A percentile compares a stretch with the other conserved stretches of the same genome.
Conservation (phyloP, 2,888 invertebrate species). For the Sinopyrophorus schimmeli region DNA sequence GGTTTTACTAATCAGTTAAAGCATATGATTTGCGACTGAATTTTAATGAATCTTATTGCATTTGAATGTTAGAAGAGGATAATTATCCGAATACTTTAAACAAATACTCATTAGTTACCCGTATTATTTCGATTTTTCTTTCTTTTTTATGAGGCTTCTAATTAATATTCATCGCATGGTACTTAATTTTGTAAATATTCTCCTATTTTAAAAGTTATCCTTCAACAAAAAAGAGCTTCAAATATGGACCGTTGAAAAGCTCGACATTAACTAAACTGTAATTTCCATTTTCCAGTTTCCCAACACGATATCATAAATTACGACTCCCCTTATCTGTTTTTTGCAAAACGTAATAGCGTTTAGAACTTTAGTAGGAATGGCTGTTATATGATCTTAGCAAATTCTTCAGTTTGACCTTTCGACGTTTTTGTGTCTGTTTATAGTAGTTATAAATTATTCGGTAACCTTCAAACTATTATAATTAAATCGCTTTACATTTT, state of each 20-base stretch:
- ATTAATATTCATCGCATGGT: no score
- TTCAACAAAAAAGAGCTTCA: conserved; percentile 8
- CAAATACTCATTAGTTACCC: no score
- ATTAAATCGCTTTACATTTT: conserved; percentile 33
- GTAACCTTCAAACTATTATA: conserved; percentile 39
- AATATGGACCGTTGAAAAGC: conserved; percentile 10
- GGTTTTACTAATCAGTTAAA: no score
- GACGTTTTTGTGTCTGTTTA: conserved; percentile 2
- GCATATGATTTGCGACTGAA: no score
- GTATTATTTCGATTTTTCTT: no score
- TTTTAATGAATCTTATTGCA: no score
- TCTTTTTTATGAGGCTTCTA: no score
- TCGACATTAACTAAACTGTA: conserved; percentile 5
- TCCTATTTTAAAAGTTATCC: no score
- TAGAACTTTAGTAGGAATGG: background rate
- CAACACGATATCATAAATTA: background rate
- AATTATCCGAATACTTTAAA: no score
- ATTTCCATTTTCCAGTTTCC: conserved; percentile 8
- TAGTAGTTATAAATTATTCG: conserved; percentile 22
- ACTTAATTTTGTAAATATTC: no score
- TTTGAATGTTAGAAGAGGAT: no score
- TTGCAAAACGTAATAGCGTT: background rate
- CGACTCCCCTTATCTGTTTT: background rate
- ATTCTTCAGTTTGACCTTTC: conserved; percentile 2
- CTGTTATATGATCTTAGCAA: background rate